Evolutionary conservation across 2,888 invertebrate species (phyloP).

Genomic region (Phengaris alcon): DNA sequence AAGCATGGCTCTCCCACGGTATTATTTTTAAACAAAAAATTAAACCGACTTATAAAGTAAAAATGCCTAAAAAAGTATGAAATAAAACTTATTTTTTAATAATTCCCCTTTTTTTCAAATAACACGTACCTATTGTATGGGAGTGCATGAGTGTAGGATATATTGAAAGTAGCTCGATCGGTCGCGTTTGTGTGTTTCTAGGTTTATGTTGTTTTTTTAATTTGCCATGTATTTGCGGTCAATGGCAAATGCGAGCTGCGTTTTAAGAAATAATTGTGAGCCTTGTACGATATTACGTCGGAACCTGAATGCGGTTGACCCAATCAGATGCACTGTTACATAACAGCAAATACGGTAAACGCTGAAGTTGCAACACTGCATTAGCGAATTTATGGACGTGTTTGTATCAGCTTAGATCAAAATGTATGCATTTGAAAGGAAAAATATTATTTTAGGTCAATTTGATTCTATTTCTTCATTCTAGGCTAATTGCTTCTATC

Average conservation of each 20-base stretch:
- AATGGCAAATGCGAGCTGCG: slow-evolving; percentile 13
- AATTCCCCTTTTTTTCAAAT: no score
- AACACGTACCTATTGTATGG: no score
- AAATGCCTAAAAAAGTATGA: no score
- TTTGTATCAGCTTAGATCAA: not conserved
- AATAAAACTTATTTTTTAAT: no score
- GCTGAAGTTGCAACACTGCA: slow-evolving; percentile 32
- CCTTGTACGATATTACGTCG: slow-evolving; percentile 27
- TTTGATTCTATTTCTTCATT: no score
- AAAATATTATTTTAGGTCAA: no score
- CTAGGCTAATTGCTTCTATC: no score
- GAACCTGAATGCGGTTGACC: slow-evolving; percentile 33
- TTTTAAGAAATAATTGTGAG: slow-evolving; percentile 21
- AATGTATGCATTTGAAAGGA: not conserved
- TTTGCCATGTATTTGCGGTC: slow-evolving; percentile 22
- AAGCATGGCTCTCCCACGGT: no score
- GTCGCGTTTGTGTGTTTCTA: slow-evolving; percentile 6
- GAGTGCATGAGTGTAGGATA: not conserved
- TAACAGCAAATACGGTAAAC: slow-evolving; percentile 38
- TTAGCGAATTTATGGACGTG: slow-evolving; percentile 31
- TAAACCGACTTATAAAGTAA: no score
- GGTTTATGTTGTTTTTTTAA: slow-evolving; percentile 20
- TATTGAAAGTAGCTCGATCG: not conserved
- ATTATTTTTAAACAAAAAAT: no score
- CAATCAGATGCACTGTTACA: slow-evolving; percentile 43